Evolutionary conservation across 23 tunicate species (phyloP).

Genomic region (Trididemnum nubilum): DNA sequence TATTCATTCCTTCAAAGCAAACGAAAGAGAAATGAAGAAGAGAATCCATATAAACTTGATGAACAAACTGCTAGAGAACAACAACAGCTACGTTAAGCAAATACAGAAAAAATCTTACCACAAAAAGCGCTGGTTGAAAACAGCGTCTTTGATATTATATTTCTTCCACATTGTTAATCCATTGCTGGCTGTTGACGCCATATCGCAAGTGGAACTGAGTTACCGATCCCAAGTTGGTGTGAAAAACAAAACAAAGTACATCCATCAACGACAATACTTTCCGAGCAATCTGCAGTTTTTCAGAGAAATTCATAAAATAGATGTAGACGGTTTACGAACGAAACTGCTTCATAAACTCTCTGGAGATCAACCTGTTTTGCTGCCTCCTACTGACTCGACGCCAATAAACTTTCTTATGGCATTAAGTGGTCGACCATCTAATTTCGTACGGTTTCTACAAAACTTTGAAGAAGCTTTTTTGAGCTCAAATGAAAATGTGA

Average conservation of each 20-base stretch:
- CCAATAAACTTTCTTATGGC: slow-evolving; percentile 55
- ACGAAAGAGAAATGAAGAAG: background rate
- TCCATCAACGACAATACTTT: background rate
- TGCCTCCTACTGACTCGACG: background rate
- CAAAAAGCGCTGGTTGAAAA: background rate
- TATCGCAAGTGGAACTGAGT: background rate
- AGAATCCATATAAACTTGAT: background rate
- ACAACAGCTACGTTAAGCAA: background rate
- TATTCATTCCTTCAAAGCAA: background rate
- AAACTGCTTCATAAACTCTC: background rate
- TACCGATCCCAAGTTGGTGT: background rate
- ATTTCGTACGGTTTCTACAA: slow-evolving; percentile 54
- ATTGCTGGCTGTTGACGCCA: background rate
- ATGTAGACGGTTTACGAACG: background rate
- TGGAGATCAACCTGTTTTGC: background rate
- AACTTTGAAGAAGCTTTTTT: slow-evolving; percentile 72
- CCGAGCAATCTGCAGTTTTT: background rate
- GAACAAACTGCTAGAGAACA: background rate
- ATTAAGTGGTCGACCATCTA: slow-evolving; percentile 71
- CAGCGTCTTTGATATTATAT: background rate
- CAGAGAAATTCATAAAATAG: background rate
- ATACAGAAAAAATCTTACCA: background rate
- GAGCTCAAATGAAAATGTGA: slow-evolving; percentile 40
- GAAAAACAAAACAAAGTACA: background rate
- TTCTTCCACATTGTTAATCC: background rate